phyloP scores from a whole-genome alignment of 1,140 invertebrate species.

The Drosophila teissieri region DNA sequence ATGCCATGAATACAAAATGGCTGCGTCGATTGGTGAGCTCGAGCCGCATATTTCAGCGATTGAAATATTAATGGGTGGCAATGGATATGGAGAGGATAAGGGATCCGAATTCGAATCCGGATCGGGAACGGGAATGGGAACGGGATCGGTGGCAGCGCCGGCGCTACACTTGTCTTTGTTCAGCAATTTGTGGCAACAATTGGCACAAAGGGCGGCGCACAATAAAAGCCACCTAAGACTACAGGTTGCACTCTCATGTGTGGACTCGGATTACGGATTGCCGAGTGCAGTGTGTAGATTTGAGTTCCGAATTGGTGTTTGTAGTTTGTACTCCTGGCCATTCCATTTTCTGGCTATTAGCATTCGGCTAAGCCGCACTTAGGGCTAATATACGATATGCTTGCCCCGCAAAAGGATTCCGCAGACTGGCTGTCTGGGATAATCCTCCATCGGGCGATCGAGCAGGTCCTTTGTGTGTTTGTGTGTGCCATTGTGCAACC shows the following conservation, averaged over 20 bases:
- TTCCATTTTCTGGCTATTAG: conserved; percentile 59
- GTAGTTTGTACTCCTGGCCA: background rate
- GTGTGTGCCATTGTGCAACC: conserved; percentile 69
- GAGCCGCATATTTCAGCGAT: conserved; percentile 50
- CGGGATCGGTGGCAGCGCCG: conserved; percentile 55
- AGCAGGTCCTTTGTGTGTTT: conserved; percentile 62
- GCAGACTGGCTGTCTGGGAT: conserved; percentile 62
- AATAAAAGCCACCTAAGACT: conserved; percentile 68
- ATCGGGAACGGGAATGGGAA: background rate
- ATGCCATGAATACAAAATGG: conserved; percentile 36
- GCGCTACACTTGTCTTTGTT: conserved; percentile 70
- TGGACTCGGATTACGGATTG: conserved; percentile 12
- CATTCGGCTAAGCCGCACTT: conserved; percentile 75
- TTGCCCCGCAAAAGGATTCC: conserved; percentile 8
- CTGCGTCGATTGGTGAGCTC: conserved; percentile 26
- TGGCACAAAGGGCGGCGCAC: conserved; percentile 47
- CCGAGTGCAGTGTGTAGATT: background rate
- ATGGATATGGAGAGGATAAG: background rate
- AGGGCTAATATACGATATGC: conserved; percentile 47
- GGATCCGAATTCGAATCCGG: background rate
- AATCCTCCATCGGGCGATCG: conserved; percentile 73
- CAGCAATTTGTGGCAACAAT: conserved; percentile 68
- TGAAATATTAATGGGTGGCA: conserved; percentile 55
- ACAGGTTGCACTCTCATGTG: conserved; percentile 34
- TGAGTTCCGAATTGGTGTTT: background rate